Evolutionary conservation across 2,797 vertebrate species (phyloP), one percentile per base, ranked within the genome.

Genomic region (Pogonophryne albipinna): DNA sequence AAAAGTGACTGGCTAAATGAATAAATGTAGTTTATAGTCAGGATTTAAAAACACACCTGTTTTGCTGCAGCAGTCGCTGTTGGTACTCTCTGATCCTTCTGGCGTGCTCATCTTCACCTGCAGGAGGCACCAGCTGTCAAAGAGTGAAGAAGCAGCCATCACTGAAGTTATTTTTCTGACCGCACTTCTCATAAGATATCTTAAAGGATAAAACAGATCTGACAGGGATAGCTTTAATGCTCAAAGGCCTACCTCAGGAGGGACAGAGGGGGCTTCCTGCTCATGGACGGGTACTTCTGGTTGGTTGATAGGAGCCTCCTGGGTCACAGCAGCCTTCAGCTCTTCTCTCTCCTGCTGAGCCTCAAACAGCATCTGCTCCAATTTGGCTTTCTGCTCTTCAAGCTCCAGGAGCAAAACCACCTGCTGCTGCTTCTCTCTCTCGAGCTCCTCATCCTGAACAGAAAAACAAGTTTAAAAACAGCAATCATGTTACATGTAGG

Each of bases 401-500:
- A 98, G 92, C 79, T 95, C 94, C 85, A 95, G 92, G 45, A 99
- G 94, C 78, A 98, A 91, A 55, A 83, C 73, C 60, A 97, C 52
- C 89, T 99, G 97, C 82, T 97, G 94, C 89, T 91, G 92, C 69
- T 97, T 98, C 90, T 97, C 94, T 45, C 74, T 79, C 86, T 97
- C 96, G 17, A 97, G 92, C 83, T 95, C 93, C 57, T 94, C 89
- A n/a, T 95, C 94, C 97, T 99, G 83, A 38, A 66, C 1, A 23
- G 2, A 23, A 4, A 19, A 16, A 7, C 17, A 47, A 42, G 0
- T 1, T 4, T 52, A 27, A 42, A 23, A 61, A 9, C 34, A 38
- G 34, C 34, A 6, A 1, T 38, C 3, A 44, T 14, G 41, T 56
- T 6, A 46, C 19, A 23, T 14, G 14, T 1, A 44, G 16, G 4